Base-by-base conservation (phyloP, 2,797 vertebrate genomes). In the Mastacembelus armatus region DNA sequence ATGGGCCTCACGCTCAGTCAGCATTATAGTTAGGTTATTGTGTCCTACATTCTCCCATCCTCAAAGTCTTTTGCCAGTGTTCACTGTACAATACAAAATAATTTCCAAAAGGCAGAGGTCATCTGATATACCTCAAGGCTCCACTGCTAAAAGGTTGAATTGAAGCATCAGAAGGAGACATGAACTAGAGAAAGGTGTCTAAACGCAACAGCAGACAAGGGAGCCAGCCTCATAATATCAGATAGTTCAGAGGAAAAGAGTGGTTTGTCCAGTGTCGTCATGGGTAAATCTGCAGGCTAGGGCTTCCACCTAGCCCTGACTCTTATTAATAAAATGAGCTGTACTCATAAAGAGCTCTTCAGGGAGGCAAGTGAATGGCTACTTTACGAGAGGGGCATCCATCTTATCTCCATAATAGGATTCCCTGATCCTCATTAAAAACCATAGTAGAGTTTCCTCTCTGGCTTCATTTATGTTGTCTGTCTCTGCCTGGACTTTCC, bases 321-420 rank as follows among this genome's bases (percentile, higher is more conserved):
- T 47, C 36, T 10, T 7, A 48, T 70, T 68, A 69, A 75, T 74
- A 69, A 75, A 35, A 61, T 55, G 51, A 76, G 56, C 40, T 22
- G 18, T 2, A 9, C 44, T 69, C 50, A 44, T 69, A 78, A 72
- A 75, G 69, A 40, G 56, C 39, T 76, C 76, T 63, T 62, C 39
- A 26, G 71, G 65, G 80, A 73, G 50, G 35, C 33, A 10, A 11
- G 43, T 56, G 71, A 71, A 68, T 51, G 45, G 73, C 56, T 60
- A 44, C 57, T 78, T 75, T 69, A 82, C 59, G 54, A 73, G 67
- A 63, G 49, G 63, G 48, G 44, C 33, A 32, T 67, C 66, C 54
- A 52, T 74, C 62, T 69, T 73, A 72, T 78, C 76, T 74, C 60
- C 58, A 64, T 82, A 75, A 75, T 72, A 78, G 67, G 52, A 77